A percentile compares a stretch with the other conserved stretches of the same genome.
phyloP scores from a whole-genome alignment of 2,113 vertebrate species.

The Bolborhynchus lineola region DNA sequence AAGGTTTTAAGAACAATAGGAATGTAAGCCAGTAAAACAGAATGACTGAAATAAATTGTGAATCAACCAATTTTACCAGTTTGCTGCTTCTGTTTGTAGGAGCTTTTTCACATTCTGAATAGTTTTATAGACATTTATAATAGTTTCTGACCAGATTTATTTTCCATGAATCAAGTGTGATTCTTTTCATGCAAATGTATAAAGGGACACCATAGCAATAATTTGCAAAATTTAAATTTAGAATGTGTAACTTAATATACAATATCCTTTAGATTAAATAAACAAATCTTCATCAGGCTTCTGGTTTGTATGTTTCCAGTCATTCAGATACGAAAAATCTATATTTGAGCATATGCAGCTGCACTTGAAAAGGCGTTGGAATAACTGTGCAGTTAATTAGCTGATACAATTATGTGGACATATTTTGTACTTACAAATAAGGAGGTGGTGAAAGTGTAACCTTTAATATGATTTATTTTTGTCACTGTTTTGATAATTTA shows the following conservation, averaged over 20 bases:
- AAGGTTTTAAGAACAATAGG: not conserved
- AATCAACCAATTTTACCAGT: not conserved
- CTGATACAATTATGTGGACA: not conserved
- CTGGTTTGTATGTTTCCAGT: not conserved
- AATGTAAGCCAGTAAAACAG: not conserved
- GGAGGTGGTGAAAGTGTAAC: not conserved
- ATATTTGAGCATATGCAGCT: not conserved
- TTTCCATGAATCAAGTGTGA: not conserved
- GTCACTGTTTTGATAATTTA: not conserved
- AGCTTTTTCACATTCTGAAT: not conserved
- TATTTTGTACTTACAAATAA: not conserved
- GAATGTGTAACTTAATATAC: not conserved
- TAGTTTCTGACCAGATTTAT: not conserved
- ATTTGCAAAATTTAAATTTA: not conserved
- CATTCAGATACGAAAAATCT: not conserved
- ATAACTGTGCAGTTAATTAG: not conserved
- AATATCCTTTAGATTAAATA: not conserved
- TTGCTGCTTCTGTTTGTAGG: not conserved
- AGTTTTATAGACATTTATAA: not conserved
- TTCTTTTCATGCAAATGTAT: not conserved
- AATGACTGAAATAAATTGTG: not conserved
- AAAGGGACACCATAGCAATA: not conserved
- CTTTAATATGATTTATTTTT: not conserved
- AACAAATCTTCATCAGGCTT: not conserved
- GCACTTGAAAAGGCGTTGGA: not conserved